Base-by-base conservation (phyloP, 2,888 invertebrate genomes). In the Eretmocerus hayati region DNA sequence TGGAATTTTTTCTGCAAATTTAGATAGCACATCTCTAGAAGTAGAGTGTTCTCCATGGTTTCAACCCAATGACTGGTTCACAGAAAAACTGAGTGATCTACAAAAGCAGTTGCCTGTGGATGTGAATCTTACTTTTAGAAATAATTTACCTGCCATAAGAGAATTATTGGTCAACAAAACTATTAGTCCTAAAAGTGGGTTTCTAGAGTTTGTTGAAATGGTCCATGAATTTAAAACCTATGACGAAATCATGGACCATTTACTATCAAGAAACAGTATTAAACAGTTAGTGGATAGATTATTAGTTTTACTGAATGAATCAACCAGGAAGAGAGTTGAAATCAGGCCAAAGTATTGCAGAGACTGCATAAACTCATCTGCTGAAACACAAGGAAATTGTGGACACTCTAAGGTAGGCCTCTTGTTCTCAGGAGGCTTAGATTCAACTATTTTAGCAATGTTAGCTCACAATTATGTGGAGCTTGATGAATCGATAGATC, bases 371-470 rank as follows among this genome's bases (percentile, higher is more conserved):
- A 59, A 58, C 53, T 26, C 49, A 22, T 15, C 43, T 36, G 35
- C 59, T 5, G 32, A 56, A 58, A 62, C 45, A 35, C 46, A 57
- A 13, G 30, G 40, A 11, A 20, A 18, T 31, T 77, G 77, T 53
- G 51, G 54, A 38, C 77, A 77, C 59, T 57, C 74, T 5, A 81
- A 84, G 64, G 74, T 90, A 26, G 90, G 85, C 36, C 75, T 99
- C 48, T 75, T 95, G 57, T 97, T 96, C 75, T 97, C 97, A 54
- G 99, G 97, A 33, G 96, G 96, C 15, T 77, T 99, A 32, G 99
- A 99, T 73, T 96, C 95, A 51, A 84, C 93, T n/a, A 81, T 96
- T 58, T 72, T 99, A 56, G 88, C 96, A 22, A 75, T 84, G 39
- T 65, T 95, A 39, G 84, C 87, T 6, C 79, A 91, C 65, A 80